Evolutionary conservation across 2,888 invertebrate genomes (phyloP).

Genomic region (Malthinus flaveolus): DNA sequence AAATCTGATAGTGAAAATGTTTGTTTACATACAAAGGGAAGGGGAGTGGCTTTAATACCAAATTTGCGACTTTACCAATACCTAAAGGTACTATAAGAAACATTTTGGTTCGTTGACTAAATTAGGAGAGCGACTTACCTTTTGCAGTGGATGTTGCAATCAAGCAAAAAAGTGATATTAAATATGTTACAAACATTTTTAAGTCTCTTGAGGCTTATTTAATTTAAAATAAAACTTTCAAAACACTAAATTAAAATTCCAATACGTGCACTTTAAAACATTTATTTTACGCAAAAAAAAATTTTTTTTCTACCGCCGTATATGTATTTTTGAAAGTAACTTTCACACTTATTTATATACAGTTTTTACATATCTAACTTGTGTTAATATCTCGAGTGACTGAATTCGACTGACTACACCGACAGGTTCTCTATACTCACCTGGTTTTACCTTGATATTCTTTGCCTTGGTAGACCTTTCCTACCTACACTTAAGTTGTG

Average conservation of each 20-base stretch:
- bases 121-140: conserved; percentile 19
- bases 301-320: neutral
- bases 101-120: neutral
- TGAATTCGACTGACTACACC: conserved; percentile 32
- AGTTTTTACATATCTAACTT: conserved; percentile 18
- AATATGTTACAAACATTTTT: conserved; percentile 2
- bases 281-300: too few species aligned
- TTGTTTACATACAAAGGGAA: too few species aligned
- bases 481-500: conserved; percentile 28
- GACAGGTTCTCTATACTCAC: conserved; percentile 35
- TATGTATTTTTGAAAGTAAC: conserved; percentile 10
- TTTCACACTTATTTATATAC: conserved; percentile 16
- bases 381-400: conserved; percentile 29
- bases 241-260: too few species aligned
- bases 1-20: too few species aligned
- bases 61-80: neutral
- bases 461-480: conserved; percentile 31
- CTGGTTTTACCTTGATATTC: conserved; percentile 37
- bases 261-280: neutral
- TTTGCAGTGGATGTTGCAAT: conserved; percentile 17
- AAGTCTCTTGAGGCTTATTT: neutral
- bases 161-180: conserved; percentile 10
- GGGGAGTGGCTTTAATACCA: too few species aligned
- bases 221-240: too few species aligned
- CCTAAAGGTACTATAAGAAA: too few species aligned